phyloP scores from a whole-genome alignment of 2,888 invertebrate genomes.

The Meandrusa payeni region DNA sequence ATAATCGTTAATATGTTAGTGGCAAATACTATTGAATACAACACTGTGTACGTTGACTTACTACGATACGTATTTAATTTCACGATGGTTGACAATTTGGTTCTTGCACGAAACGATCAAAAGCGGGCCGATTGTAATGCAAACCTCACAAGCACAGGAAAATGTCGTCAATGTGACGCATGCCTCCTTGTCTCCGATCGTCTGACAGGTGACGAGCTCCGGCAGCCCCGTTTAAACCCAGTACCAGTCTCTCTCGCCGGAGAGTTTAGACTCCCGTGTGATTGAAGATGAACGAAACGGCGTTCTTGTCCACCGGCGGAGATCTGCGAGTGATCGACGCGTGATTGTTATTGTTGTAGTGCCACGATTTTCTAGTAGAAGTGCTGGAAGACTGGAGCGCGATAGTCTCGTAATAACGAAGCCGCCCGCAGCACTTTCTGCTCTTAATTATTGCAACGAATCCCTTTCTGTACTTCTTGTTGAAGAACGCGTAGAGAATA shows the following conservation, averaged over 20 bases:
- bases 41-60: slow-evolving; percentile 18
- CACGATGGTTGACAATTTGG: slow-evolving; percentile 35
- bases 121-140: slow-evolving; percentile 59
- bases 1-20: slow-evolving; percentile 37
- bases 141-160: slow-evolving; percentile 44
- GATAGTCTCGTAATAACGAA: slow-evolving; percentile 93
- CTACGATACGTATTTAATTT: slow-evolving; percentile 33
- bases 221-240: slow-evolving; percentile 43
- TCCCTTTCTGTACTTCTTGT: slow-evolving; percentile 94
- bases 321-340: slow-evolving; percentile 80
- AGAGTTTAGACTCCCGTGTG: slow-evolving; percentile 85
- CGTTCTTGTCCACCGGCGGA: slow-evolving; percentile 73
- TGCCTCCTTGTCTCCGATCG: not conserved
- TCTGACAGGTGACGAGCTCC: slow-evolving; percentile 39
- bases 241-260: slow-evolving; percentile 31
- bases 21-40: slow-evolving; percentile 33
- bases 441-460: slow-evolving; percentile 94
- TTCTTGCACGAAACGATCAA: slow-evolving; percentile 60
- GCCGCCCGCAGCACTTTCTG: slow-evolving; percentile 90
- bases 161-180: slow-evolving; percentile 59
- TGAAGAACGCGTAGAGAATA: slow-evolving; percentile 96
- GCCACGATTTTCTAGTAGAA: slow-evolving; percentile 91
- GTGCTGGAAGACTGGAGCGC: slow-evolving; percentile 92
- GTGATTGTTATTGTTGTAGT: slow-evolving; percentile 86
- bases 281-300: slow-evolving; percentile 83